phyloP scores from a whole-genome alignment of 2,797 vertebrate species.

The Hapalemur alaotrensis region DNA sequence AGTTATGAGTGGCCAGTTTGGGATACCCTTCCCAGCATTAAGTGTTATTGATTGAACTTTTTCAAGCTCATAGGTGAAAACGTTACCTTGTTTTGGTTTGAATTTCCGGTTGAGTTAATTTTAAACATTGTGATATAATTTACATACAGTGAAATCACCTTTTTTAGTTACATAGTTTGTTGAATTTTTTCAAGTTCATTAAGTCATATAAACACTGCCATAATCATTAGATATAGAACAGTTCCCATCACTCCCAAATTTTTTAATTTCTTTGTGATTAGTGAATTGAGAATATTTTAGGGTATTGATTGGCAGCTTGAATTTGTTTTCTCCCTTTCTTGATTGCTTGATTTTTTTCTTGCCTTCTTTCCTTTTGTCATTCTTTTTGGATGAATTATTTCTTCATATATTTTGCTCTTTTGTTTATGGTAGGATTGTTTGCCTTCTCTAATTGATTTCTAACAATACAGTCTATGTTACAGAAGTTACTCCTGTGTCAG shows the following conservation, averaged over 20 bases:
- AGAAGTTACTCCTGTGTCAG: background rate
- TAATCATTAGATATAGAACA: background rate
- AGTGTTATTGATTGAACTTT: background rate
- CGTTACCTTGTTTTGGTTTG: background rate
- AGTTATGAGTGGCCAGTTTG: background rate
- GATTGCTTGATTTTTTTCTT: background rate
- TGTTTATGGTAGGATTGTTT: background rate
- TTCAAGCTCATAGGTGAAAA: background rate
- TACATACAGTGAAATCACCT: background rate
- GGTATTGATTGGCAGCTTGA: background rate
- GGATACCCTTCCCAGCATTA: background rate
- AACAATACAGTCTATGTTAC: background rate
- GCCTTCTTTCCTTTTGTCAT: background rate
- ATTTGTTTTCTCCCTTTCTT: background rate
- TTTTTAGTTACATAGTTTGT: background rate
- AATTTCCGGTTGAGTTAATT: background rate
- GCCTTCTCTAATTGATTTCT: background rate
- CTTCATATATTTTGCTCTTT: background rate
- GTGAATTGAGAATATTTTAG: background rate
- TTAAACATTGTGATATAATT: background rate
- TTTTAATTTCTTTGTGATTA: background rate
- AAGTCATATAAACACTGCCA: background rate
- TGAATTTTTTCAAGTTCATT: background rate
- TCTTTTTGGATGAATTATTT: background rate
- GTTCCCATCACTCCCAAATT: background rate